Base-by-base conservation (phyloP, 2,113 vertebrate genomes). In the Struthidea cinerea region DNA sequence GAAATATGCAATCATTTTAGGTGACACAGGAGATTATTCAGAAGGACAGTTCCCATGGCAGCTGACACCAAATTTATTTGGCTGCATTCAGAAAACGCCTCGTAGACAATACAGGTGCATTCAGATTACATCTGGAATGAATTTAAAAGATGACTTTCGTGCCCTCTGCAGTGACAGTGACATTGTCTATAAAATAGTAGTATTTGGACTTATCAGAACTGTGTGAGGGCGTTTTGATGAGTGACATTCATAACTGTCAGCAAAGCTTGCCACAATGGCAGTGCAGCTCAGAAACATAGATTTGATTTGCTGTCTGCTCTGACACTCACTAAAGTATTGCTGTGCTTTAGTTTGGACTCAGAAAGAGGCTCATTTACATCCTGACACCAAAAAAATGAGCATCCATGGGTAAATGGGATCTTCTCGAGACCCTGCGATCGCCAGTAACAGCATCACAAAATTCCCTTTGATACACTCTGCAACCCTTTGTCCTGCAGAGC, bases 61-160 rank as follows among this genome's bases (percentile, higher is more conserved):
- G 68, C 76, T 86, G 82, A 84, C 7, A 16, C 35, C 79, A 93
- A 27, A 93, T 94, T 96, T 92, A 77, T 94, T 84, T 84, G 82
- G 19, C 61, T 69, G 59, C 0, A 1, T 75, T 95, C 50, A 52
- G 85, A 86, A 90, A 90, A 78, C 0, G 1, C 53, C 80, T 46
- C 0, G 6, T 33, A 96, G 84, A 85, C 81, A 78, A 53, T 57
- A 20, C 60, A 89, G 88, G 80, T 81, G n/a, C 41, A 20, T 71
- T 92, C 73, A 84, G 87, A 94, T 95, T 81, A 60, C 57, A 46
- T 77, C 1, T 53, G 86, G 57, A 87, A 89, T 41, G 64, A 92
- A 88, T 94, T 88, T 87, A 77, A 84, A 89, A 83, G 57, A 79
- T 1, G 10, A 35, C 22, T 86, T 94, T 18, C 0, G 0, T 94